Conservation (phyloP, 2,888 invertebrate species). For the Coenonympha glycerion region DNA sequence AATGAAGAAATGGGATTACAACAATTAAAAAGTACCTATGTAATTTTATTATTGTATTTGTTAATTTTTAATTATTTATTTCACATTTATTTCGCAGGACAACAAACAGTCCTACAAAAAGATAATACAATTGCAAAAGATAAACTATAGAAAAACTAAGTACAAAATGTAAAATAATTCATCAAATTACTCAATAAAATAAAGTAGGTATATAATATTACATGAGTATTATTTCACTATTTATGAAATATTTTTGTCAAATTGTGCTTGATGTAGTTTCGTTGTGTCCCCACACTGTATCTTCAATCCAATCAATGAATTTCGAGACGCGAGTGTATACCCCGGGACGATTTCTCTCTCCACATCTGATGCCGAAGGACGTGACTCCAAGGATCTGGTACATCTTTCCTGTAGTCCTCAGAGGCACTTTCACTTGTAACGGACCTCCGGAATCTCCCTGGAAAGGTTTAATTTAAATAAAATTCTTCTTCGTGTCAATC, state of each 20-base stretch:
- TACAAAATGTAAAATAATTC: too few species aligned
- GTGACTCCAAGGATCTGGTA: conserved; percentile 39
- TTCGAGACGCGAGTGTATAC: conserved; percentile 37
- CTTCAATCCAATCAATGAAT: conserved; percentile 40
- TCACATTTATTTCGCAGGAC: too few species aligned
- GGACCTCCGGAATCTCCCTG: conserved; percentile 86
- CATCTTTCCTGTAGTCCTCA: conserved; percentile 27
- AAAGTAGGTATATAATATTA: too few species aligned
- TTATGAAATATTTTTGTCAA: not conserved
- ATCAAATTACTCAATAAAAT: too few species aligned
- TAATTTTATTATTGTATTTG: too few species aligned
- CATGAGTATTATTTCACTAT: too few species aligned
- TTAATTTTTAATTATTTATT: too few species aligned
- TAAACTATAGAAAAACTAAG: too few species aligned
- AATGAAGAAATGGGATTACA: too few species aligned
- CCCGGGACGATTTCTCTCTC: conserved; percentile 29
- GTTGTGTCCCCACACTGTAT: conserved; percentile 31
- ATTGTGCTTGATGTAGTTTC: not conserved
- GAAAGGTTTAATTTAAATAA: conserved; percentile 3
- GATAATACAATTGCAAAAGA: too few species aligned
- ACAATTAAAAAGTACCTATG: too few species aligned
- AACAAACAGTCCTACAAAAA: too few species aligned
- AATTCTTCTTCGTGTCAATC: not conserved
- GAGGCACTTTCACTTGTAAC: conserved; percentile 56
- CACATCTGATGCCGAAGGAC: conserved; percentile 37